These are phyloP conservation scores for Anas bernieri DNA, from an alignment of 2,797 vertebrate species.

Conservation along the genomic window DNA sequence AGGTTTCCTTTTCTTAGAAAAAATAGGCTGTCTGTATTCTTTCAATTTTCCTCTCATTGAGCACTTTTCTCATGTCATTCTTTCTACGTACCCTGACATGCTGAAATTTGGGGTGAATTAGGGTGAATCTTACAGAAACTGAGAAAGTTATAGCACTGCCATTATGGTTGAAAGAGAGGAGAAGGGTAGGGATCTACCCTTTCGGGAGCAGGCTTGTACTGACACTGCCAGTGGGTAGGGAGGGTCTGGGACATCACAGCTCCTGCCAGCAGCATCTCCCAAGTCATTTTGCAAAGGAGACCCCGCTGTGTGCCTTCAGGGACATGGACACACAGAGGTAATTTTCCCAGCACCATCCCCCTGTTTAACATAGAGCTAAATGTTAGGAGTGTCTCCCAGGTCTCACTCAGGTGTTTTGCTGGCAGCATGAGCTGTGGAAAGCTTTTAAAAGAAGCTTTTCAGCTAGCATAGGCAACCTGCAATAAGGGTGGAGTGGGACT, in stretches of 20 bases:
- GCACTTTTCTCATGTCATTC: not conserved
- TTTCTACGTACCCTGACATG: not conserved
- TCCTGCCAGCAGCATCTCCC: not conserved
- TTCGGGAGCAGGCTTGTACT: not conserved
- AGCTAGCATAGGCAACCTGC: not conserved
- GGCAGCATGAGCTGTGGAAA: not conserved
- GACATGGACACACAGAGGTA: not conserved
- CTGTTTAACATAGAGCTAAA: not conserved
- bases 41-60: not conserved
- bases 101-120: no score
- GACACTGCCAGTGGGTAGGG: not conserved
- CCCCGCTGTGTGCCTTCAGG: not conserved
- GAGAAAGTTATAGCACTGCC: not conserved
- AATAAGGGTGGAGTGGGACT: not conserved
- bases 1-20: constrained; percentile 11
- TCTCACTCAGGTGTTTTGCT: not conserved
- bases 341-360: not conserved
- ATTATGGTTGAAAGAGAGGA: not conserved
- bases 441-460: not conserved
- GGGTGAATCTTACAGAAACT: not conserved
- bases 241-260: not conserved
- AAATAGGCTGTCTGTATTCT: not conserved
- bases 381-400: not conserved
- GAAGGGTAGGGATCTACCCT: not conserved
- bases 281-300: not conserved